Evolutionary conservation across 2,888 invertebrate species (phyloP).

Genomic region (Cerceris ruficornis): DNA sequence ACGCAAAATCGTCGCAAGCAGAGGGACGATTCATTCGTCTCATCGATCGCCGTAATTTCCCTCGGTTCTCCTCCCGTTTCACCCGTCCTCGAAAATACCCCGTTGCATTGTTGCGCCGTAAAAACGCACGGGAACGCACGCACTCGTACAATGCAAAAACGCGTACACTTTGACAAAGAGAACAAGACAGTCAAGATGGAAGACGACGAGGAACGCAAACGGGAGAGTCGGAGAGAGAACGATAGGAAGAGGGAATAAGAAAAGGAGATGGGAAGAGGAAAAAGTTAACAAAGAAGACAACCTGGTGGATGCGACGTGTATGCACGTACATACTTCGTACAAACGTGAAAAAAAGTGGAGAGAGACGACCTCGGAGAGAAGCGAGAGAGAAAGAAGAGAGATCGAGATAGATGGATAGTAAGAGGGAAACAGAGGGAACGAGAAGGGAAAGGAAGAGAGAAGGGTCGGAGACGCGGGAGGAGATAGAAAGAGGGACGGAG

Average conservation of each 20-base stretch:
- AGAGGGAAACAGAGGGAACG: background rate
- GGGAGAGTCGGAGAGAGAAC: background rate
- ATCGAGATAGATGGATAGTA: background rate
- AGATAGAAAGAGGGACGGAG: constrained; percentile 38
- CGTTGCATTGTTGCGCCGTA: constrained; percentile 43
- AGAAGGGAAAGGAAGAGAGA: background rate
- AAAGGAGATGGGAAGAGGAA: background rate
- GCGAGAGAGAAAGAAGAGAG: constrained; percentile 27
- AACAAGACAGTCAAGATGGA: background rate
- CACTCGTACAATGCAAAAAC: constrained; percentile 35
- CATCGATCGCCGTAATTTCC: constrained; percentile 27
- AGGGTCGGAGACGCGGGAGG: constrained; percentile 9
- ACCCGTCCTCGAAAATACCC: constrained; percentile 47
- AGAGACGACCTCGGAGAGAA: constrained; percentile 27
- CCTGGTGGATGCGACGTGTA: constrained; percentile 31
- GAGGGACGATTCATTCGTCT: constrained; percentile 4
- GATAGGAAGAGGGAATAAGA: constrained; percentile 15
- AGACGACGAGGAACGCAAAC: background rate
- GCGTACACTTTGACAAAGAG: constrained; percentile 14
- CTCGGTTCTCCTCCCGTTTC: constrained; percentile 7
- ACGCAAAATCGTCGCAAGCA: background rate
- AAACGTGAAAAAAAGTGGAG: constrained; percentile 21
- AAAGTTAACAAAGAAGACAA: constrained; percentile 35
- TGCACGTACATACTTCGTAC: constrained; percentile 19
- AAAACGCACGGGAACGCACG: constrained; percentile 34